Evolutionary conservation across 1,140 invertebrate genomes (phyloP), one percentile per base, ranked within the genome.

Genomic region (Drosophila leontia): DNA sequence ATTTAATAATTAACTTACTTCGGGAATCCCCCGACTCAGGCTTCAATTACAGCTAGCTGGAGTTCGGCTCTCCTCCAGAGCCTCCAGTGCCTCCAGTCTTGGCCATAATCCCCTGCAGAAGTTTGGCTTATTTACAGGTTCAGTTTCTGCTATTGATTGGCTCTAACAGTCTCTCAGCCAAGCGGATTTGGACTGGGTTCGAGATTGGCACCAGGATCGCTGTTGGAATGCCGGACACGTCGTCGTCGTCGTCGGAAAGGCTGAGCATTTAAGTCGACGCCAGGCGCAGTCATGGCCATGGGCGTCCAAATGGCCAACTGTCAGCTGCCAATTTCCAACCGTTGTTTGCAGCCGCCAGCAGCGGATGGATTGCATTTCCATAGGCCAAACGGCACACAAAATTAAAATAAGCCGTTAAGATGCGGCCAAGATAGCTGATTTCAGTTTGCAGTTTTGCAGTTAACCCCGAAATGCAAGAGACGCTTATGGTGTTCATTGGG

Each of bases 191-290:
- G 2, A 15, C 23, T 19, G 51, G 58, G 51, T 26, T 62, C 56
- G n/a, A 32, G 17, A 35, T 50, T 29, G 51, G 29, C 45, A 29
- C 51, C 6, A 19, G 51, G 51, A 55, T 55, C 12, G 50, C 11
- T 13, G 23, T 15, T 13, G 47, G 42, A 53, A 81, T 80, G 57
- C 74, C 45, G 42, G 47, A 53, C 82, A 81, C 82, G 82, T 75
- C 39, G 74, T 7, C n/a, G 74, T 7, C n/a, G 42, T 59, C 23
- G 55, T 35, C 60, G 63, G 63, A 75, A 80, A 72, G 57, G 50
- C 65, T 62, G 72, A 50, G 77, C 81, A 84, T 77, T 80, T 83
- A 84, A 84, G 80, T 80, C 77, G 71, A 82, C 68, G 82, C 67
- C 77, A 59, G 74, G 23, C 48, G 34, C 60, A 57, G 53, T 67